Evolutionary conservation across 64 coral and sea anemone genomes (phyloP).

Genomic region (Montipora efflorescens): DNA sequence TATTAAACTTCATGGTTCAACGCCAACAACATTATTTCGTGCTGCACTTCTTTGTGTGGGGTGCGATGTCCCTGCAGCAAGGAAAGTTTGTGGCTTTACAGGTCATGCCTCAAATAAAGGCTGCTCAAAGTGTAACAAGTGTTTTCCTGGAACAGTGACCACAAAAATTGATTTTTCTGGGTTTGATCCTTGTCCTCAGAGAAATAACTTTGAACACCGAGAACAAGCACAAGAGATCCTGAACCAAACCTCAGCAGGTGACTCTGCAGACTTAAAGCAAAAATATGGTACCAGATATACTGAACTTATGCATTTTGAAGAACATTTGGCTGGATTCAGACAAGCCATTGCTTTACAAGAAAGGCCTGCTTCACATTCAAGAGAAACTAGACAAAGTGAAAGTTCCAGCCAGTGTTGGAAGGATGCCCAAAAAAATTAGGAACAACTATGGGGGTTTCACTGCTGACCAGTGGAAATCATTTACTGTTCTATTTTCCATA

Average conservation of each 20-base stretch:
- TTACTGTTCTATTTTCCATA: constrained; percentile 74
- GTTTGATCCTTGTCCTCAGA: constrained; percentile 41
- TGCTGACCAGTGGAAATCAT: constrained; percentile 84
- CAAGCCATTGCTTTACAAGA: constrained; percentile 58
- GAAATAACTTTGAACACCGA: constrained; percentile 49
- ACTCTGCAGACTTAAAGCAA: constrained; percentile 7
- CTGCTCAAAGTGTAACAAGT: constrained; percentile 71
- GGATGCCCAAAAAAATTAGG: constrained; percentile 62
- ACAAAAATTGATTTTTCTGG: constrained; percentile 70
- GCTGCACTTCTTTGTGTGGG: constrained; percentile 77
- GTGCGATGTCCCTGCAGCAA: constrained; percentile 56
- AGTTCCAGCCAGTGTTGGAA: constrained; percentile 58
- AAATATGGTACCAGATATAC: constrained; percentile 61
- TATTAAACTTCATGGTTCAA: background rate
- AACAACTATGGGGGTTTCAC: constrained; percentile 81
- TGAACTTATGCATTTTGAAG: constrained; percentile 70
- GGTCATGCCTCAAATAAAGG: constrained; percentile 13
- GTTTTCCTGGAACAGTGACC: constrained; percentile 34
- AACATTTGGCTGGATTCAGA: constrained; percentile 67
- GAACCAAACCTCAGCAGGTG: constrained; percentile 57
- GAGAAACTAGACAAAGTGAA: constrained; percentile 73
- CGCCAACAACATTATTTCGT: background rate
- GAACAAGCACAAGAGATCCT: constrained; percentile 69
- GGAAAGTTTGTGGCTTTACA: constrained; percentile 64
- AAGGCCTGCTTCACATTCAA: constrained; percentile 47